Evolutionary conservation across 2,888 invertebrate genomes (phyloP), one percentile per base, ranked within the genome.

Genomic region (Argyresthia goedartella): DNA sequence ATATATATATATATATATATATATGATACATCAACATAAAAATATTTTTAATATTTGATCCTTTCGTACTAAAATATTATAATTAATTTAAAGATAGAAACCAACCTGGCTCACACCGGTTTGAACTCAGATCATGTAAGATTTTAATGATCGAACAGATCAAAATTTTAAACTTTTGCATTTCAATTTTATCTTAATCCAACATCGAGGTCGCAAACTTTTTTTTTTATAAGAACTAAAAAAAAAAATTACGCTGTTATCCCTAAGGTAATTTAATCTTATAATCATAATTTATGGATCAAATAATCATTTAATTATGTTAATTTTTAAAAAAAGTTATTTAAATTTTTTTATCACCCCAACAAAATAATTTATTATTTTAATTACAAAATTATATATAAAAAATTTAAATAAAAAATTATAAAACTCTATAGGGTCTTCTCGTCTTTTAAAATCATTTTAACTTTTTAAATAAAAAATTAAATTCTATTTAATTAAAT

Each of bases 41-140:
- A 86, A 71, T 86, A 80, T 88, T 88, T 85, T 69, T 67, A 78
- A 88, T 88, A 88, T 78, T 81, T 81, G 81, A 88, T 93, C 92
- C 92, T 93, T 92, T 93, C 92, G 92, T 93, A 93, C 92, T 92
- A 91, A 89, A 89, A 88, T 86, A 88, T 87, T 72, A 67, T 63
- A 67, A 56, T 60, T 71, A 57, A n/a, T 73, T 77, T 89, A 89
- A 90, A 91, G 91, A 93, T 93, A 93, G 91, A 93, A 93, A 91
- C 92, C 91, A 90, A 93, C 92, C 92, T 93, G 92, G 92, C 91
- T 93, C 67, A 91, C 91, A 85, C 91, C 93, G 92, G 91, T 93
- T 89, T 93, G 90, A 93, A 93, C 93, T 93, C 93, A 93, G 91
- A 93, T 93, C 92, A 93, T 92, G 92, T 93, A 92, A 92, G 89